A percentile compares a stretch with the other conserved stretches of the same genome.
phyloP scores from a whole-genome alignment of 2,888 invertebrate genomes.

The Zygaena filipendulae region DNA sequence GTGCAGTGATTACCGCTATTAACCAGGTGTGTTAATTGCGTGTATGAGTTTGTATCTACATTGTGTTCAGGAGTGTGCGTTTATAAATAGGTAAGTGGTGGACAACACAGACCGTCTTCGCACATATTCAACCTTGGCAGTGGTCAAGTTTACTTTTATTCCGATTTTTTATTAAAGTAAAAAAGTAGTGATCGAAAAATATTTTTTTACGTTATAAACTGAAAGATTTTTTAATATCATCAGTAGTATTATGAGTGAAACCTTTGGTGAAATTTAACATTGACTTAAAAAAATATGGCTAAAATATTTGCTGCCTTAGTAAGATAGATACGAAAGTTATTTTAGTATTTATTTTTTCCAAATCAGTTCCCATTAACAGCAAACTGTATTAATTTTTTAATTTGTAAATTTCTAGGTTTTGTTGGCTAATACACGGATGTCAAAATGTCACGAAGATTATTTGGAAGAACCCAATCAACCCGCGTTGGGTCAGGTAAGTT shows the following conservation, averaged over 20 bases:
- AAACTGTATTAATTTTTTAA: no score
- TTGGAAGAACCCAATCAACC: no score
- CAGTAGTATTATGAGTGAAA: conserved; percentile 18
- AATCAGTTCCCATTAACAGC: no score
- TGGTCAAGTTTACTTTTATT: conserved; percentile 33
- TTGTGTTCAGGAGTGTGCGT: conserved; percentile 35
- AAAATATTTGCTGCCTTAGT: conserved; percentile 1
- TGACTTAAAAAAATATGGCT: neutral
- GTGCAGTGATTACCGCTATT: no score
- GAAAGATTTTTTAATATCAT: no score
- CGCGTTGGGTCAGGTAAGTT: no score
- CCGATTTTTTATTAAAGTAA: conserved; percentile 19
- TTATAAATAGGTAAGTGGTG: conserved; percentile 59
- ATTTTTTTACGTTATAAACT: no score
- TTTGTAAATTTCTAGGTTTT: no score
- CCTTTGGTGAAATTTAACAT: conserved; percentile 18
- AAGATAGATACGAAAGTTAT: no score
- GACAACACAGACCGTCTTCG: conserved; percentile 39
- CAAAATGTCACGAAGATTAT: no score
- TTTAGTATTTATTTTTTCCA: no score
- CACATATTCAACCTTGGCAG: conserved; percentile 52
- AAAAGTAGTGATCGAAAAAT: conserved; percentile 4
- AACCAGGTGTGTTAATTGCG: neutral
- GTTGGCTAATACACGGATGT: no score
- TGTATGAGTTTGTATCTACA: conserved; percentile 17